Conservation (phyloP, 2,113 vertebrate genomes). For the Shinisaurus crocodilurus region DNA sequence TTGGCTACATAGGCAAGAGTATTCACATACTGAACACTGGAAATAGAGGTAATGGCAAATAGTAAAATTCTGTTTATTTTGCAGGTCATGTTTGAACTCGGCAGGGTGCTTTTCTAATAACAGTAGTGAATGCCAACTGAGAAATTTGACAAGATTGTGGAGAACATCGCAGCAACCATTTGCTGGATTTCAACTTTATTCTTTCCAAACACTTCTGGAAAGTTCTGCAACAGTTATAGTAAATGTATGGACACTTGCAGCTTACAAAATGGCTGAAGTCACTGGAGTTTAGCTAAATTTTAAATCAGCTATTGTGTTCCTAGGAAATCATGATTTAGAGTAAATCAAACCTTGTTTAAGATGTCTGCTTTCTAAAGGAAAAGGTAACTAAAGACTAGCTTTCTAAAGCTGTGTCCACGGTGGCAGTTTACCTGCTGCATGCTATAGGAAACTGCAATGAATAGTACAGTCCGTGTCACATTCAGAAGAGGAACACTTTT, state of each 20-base stretch:
- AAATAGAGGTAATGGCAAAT: background rate
- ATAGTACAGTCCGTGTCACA: too few relatives aligned
- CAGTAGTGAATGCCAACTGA: conserved; percentile 27
- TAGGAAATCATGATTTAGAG: background rate
- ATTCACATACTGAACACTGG: background rate
- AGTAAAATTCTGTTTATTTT: conserved; percentile 35
- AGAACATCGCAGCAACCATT: background rate
- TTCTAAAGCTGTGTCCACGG: background rate
- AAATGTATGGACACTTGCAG: conserved; percentile 31
- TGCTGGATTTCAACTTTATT: conserved; percentile 2
- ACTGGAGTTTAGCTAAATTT: background rate
- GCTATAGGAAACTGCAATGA: background rate
- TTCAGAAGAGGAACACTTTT: background rate
- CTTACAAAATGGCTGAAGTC: conserved; percentile 31
- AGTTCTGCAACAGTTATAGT: conserved; percentile 18
- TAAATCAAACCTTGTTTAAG: background rate
- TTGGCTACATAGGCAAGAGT: background rate
- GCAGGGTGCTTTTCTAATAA: conserved; percentile 85
- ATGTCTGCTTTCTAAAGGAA: background rate
- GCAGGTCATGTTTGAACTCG: conserved; percentile 93
- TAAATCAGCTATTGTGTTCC: background rate
- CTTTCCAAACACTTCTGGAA: conserved; percentile 7
- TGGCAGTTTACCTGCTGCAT: background rate
- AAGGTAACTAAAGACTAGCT: background rate
- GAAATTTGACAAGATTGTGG: conserved; percentile 9